Evolutionary conservation across 2,797 vertebrate species (phyloP), one percentile per base, ranked within the genome.

Genomic region (Thalassophryne amazonica): DNA sequence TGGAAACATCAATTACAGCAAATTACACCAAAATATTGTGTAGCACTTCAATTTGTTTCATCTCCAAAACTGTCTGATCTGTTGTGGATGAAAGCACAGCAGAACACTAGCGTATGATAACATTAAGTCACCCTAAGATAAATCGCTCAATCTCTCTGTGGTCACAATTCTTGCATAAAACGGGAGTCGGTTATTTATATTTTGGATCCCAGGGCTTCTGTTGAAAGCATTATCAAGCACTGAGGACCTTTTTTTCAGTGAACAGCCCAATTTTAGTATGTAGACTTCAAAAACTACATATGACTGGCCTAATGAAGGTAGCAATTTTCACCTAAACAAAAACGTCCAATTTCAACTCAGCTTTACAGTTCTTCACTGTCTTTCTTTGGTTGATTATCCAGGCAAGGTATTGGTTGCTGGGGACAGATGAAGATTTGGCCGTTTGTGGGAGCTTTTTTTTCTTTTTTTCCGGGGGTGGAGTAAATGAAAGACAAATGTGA

Each of bases 401-500:
- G 48, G 43, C 65, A 73, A 76, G 63, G 69, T 69, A 56, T 48
- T 80, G 67, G 73, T 85, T 84, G 84, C 73, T 54, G 70, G 69
- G 81, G 83, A 81, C 80, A 89, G 81, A 91, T 90, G 86, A 91
- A 89, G 85, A 92, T 88, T 90, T 88, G 87, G 80, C 84, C 84
- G 75, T 90, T 90, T 87, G 70, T 66, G 76, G 73, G 81, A 84
- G 79, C 80, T 70, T 81, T 89, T 85, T 74, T 55, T 54, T 32
- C 61, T 68, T 62, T 73, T 60, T 54, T 56, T 69, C 56, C 55
- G 71, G 80, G 69, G 77, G 58, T 39, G 64, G 73, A 81, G 81
- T 86, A 89, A 90, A 91, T 89, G 86, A 91, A 91, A 92, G 85
- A 89, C 87, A 91, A 92, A 92, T 90, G 90, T 71, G 73, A 85